Base-by-base conservation (phyloP, 2,888 invertebrate species). In the Rapana venosa region DNA sequence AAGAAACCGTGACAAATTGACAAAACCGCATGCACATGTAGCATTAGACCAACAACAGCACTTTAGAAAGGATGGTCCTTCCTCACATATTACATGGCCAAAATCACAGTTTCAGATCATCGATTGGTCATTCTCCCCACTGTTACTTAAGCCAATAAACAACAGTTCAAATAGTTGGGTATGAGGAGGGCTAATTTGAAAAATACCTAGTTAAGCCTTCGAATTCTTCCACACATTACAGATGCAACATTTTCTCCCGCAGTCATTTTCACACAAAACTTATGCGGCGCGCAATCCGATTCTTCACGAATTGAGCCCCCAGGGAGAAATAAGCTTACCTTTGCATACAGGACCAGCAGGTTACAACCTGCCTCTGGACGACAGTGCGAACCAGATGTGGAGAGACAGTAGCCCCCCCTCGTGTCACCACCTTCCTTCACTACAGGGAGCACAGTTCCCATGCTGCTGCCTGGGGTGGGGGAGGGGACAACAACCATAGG, bases 291-390 rank as follows among this genome's bases (percentile, higher is more conserved):
- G 58, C 58, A 58, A 8, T n/a, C n/a, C n/a, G n/a, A n/a, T n/a
- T n/a, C n/a, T n/a, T n/a, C n/a, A n/a, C n/a, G n/a, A n/a, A n/a
- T n/a, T n/a, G n/a, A n/a, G n/a, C n/a, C n/a, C n/a, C n/a, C n/a
- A n/a, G n/a, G n/a, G 4, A 47, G 47, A 47, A n/a, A 79, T 13
- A 17, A 20, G 58, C 84, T 66, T 17, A 86, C 86, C 86, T 86
- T 86, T 61, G 17, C 58, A 17, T 26, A 4, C n/a, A 22, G 32
- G 22, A 20, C 20, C 35, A 32, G 61, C 22, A 13, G 11, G 56
- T 0, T 32, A 86, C 35, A 61, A 86, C 86, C 86, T 86, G 86
- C 32, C 86, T 86, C 86, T 86, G 66, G 4, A 86, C 66, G 8
- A 86, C 86, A 2, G 61, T 66, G 15, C 86, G 86, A n/a, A 15